Evolutionary conservation across 1,140 invertebrate genomes (phyloP), one percentile per base, ranked within the genome.

Genomic region (Caenorhabditis briggsae): DNA sequence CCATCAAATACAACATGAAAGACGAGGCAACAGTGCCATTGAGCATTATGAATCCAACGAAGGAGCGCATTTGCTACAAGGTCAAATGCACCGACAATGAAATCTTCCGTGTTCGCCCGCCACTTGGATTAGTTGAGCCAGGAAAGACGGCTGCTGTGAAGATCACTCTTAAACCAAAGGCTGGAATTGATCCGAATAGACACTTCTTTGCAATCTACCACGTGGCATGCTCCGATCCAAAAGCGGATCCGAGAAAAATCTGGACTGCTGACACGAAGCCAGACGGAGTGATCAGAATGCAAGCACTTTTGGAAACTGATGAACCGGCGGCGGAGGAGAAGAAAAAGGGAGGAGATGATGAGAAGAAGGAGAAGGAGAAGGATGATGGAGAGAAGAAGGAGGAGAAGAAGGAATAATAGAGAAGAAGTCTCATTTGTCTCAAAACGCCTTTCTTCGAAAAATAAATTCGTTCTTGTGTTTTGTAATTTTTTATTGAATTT

Each of bases 31-130:
- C 5, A 11, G 70, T 50, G 9, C 43, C 46, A 2, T 23, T 78
- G 46, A 50, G 2, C 3, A 78, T 78, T 11, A 78, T 46, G 5
- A 78, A 78, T n/a, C 33, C 33, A 23, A 23, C n/a, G 46, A 78
- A 78, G 23, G 70, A 78, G n/a, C 70, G 46, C 46, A n/a, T 78
- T 23, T 78, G 70, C 23, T 78, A 78, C n/a, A 78, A 90, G 65
- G 90, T 90, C 18, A 90, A 90, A 53, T 90, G 90, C 89, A 90
- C 90, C 16, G 58, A 48, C 50, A 91, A 90, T 83, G 90, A 90
- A 25, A 90, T 90, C 85, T 90, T 90, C 84, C 88, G 90, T 18
- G 91, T 91, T 82, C 90, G 90, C 43, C 90, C 90, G 7, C 90
- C 90, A 23, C 65, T 90, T 14, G 87, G 87, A 0, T 61, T 64